Conservation (phyloP, 1,140 invertebrate species). For the Drosophila gunungcola region DNA sequence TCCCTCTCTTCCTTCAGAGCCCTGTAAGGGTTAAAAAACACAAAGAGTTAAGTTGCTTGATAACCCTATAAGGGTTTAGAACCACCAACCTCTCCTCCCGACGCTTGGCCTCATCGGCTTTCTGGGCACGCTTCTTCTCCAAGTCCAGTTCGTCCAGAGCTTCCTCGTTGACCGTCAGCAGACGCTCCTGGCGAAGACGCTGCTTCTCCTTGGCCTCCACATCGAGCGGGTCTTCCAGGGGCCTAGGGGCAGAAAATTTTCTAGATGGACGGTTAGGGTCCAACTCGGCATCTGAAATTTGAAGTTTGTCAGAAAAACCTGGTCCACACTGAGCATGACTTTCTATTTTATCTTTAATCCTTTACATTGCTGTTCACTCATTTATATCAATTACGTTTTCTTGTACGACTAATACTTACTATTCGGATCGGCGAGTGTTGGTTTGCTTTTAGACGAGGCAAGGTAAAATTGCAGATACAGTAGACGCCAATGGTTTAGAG, state of each 20-base stretch:
- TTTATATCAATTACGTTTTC: conserved; percentile 23
- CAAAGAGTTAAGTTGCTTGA: too few relatives aligned
- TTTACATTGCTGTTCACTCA: not conserved
- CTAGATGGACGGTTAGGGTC: conserved; percentile 88
- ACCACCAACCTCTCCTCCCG: conserved; percentile 87
- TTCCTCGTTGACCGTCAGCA: conserved; percentile 84
- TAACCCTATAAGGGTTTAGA: too few relatives aligned
- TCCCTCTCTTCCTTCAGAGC: conserved; percentile 54
- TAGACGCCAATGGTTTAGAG: conserved; percentile 70
- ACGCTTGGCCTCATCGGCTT: conserved; percentile 87
- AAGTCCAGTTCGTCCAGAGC: conserved; percentile 85
- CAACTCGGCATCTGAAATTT: conserved; percentile 85
- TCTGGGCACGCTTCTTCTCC: conserved; percentile 86
- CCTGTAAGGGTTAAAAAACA: conserved; percentile 3
- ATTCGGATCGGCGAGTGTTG: conserved; percentile 10
- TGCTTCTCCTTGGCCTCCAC: conserved; percentile 85
- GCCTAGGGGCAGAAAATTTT: conserved; percentile 87
- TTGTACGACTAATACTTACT: conserved; percentile 57
- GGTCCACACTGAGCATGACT: not conserved
- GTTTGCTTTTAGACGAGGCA: conserved; percentile 50
- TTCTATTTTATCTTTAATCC: not conserved
- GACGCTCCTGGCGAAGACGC: conserved; percentile 85
- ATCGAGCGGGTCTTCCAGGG: conserved; percentile 86
- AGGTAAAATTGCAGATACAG: conserved; percentile 66
- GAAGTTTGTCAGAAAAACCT: conserved; percentile 33